Base-by-base conservation (phyloP, 2,797 vertebrate species). In the Phalloptychus januarius region DNA sequence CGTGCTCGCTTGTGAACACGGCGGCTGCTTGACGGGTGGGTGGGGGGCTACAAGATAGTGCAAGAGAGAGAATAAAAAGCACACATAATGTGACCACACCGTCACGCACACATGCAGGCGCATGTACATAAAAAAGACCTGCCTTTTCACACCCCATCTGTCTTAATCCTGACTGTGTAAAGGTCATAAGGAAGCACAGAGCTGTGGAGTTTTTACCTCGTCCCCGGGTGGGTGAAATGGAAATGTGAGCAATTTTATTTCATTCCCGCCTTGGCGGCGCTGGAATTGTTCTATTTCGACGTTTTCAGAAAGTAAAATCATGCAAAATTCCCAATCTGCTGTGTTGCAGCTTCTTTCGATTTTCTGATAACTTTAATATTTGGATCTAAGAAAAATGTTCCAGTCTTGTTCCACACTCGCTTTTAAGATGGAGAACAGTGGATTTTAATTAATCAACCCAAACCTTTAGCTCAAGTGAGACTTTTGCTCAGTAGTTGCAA, bases 61-160 rank as follows among this genome's bases (percentile, higher is more conserved):
- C 82, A 78, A 83, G 74, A 88, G 81, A 82, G 83, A 84, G 84
- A 88, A 73, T 52, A 73, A 36, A 52, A 52, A 88, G 84, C 87
- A 85, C 85, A 88, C 83, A 82, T 80, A 6, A 73, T 25, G 54
- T 40, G 88, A 88, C 87, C 78, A 83, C 74, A 50, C 70, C 56
- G 65, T 36, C 70, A 70, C 76, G 58, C 71, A 71, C 71, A 76
- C 44, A 36, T 10, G 44, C 65, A 77, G 71, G 79, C 82, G 78
- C 82, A 15, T 45, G 75, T 85, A 89, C 84, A 91, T 92, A 86
- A 90, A 92, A 52, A 93, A 85, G 85, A 85, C 81, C 87, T 87
- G 86, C 78, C 54, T 88, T 90, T 91, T 91, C 92, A 93, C 90
- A 91, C 85, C 81, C 89, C 93, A 92, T 89, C 90, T 90, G 86